A percentile compares a stretch with the other conserved stretches of the same genome.
These are phyloP conservation scores for Dipodomys spectabilis DNA, from an alignment of 2,113 vertebrate genomes.

Conservation along the genomic window DNA sequence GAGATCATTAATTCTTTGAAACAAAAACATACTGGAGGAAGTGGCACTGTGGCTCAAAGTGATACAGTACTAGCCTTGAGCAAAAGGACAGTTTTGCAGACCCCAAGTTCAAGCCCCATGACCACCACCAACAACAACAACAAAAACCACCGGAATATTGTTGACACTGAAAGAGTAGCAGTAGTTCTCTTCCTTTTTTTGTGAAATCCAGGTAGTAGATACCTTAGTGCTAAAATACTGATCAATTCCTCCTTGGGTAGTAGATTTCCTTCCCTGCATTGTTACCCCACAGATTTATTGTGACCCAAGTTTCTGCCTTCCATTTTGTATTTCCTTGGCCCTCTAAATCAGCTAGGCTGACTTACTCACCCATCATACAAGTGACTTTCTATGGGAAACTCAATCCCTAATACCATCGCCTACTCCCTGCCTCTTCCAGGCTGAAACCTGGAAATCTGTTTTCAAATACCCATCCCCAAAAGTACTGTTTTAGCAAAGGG, in stretches of 20 bases:
- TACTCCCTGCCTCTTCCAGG: background rate
- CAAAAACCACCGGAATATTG: no score
- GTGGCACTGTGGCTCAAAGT: no score
- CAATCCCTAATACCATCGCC: background rate
- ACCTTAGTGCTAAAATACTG: no score
- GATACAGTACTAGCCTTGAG: no score
- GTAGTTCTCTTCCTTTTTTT: background rate
- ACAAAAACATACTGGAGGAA: background rate
- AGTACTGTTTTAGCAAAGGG: no score
- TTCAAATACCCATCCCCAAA: background rate
- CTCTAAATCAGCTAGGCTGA: background rate
- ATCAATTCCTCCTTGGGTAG: background rate
- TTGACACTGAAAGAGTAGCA: background rate
- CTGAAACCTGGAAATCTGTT: background rate
- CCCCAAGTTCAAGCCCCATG: no score
- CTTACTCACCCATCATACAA: background rate
- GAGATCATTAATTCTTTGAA: background rate
- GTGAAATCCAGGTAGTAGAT: no score
- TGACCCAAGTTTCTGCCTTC: background rate
- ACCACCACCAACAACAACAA: no score
- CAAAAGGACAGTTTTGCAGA: background rate
- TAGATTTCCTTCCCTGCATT: background rate
- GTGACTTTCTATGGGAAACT: background rate
- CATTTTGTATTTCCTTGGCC: background rate
- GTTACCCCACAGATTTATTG: background rate